phyloP scores from a whole-genome alignment of 2,113 vertebrate genomes.

The Sphaerodactylus townsendi region DNA sequence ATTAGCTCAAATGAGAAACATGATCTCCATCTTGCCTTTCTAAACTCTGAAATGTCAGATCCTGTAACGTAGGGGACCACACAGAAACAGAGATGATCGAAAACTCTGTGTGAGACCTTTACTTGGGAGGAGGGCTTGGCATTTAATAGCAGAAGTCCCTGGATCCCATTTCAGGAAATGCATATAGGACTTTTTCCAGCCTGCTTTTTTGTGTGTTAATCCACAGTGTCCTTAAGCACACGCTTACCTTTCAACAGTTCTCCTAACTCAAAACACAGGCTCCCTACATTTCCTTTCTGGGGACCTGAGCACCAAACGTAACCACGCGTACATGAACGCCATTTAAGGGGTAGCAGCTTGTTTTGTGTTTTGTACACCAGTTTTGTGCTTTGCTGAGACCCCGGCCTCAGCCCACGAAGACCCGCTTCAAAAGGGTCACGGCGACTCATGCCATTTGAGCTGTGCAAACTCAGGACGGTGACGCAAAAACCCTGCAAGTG shows the following conservation, averaged over 20 bases:
- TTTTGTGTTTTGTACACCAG: too few species aligned
- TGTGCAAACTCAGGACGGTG: background rate
- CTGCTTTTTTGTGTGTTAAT: background rate
- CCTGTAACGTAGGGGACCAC: too few species aligned
- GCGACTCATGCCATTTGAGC: background rate
- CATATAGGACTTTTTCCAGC: background rate
- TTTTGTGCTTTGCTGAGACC: background rate
- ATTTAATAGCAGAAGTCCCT: background rate
- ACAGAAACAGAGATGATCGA: too few species aligned
- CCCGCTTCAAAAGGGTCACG: background rate
- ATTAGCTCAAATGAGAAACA: too few species aligned
- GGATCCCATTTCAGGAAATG: background rate
- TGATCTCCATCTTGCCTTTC: too few species aligned
- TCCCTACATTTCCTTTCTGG: background rate
- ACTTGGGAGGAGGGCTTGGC: background rate
- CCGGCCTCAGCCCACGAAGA: accelerated
- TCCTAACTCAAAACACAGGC: background rate
- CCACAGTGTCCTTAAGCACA: background rate
- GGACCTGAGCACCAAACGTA: background rate
- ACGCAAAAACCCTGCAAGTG: background rate
- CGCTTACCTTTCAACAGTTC: background rate
- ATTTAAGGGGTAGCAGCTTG: background rate
- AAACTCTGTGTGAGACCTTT: too few species aligned
- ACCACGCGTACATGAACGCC: background rate
- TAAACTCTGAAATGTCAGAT: too few species aligned